Base-by-base conservation (phyloP, 2,797 vertebrate species). In the Cheirogaleus major region DNA sequence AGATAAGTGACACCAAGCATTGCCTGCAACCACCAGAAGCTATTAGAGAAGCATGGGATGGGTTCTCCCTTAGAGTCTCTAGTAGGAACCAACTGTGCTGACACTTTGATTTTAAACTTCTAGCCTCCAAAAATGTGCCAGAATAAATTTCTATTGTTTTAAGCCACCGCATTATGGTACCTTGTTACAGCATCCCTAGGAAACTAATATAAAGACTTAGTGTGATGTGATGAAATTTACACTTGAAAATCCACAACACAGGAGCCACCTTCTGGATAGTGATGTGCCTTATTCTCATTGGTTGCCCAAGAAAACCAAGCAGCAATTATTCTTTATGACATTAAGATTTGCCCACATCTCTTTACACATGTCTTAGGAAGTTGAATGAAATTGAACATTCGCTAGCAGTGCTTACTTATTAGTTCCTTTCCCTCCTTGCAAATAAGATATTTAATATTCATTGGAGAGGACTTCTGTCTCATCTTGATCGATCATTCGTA, bases 401-500 rank as follows among this genome's bases (percentile, higher is more conserved):
- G 38, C 95, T 89, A 55, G 9, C n/a, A 91, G 73, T 72, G 30
- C 84, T 96, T 97, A 83, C 63, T 93, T 13, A 89, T 94, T 95
- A 92, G 59, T 97, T 97, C 59, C 43, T 90, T 97, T 96, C 57
- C 38, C 63, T 61, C 63, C 96, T 97, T 95, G 22, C 73, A 97
- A 96, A 97, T 97, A 97, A 92, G 27, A 35, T 85, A 20, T 88
- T 98, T 97, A 98, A 97, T 97, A 52, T 80, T 65, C 79, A 75
- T 75, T 94, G 94, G 96, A 93, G 96, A 97, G 76, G 87, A 93
- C 91, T 97, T 96, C 45, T 86, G 88, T 97, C 79, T 87, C 57
- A 59, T 96, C 82, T 90, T 98, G 98, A 99, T 96, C 97, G 98
- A 99, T 98, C 95, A 83, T 88, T 96, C 94, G 30, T 65, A 98